Evolutionary conservation across 1,140 invertebrate genomes (phyloP), one percentile per base, ranked within the genome.

Genomic region (Papilio dardanus): DNA sequence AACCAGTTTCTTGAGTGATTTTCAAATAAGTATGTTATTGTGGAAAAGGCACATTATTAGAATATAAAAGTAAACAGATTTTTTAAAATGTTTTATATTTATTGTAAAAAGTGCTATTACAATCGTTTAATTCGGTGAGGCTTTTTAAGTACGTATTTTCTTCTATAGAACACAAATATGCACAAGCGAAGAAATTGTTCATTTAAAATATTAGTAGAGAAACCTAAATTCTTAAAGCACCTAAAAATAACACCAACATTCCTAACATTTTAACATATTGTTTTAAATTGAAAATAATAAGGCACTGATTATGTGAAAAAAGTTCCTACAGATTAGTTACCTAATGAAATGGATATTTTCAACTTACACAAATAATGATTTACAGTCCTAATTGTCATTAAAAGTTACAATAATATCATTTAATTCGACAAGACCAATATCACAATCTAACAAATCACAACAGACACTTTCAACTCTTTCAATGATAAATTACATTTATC

Each of bases 371-470:
- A 40, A 37, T 69, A 69, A 40, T 69, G 33, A 69, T 37, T 24
- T 40, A 69, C 21, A 42, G 67, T 69, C 31, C 67, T 69, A 69
- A 69, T 69, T 69, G 67, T 69, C 67, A 69, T 69, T 24, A 42
- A 33, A 10, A 14, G 35, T 69, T 69, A 46, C 42, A 46, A 46
- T 46, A 68, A 68, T 69, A 69, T 69, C 67, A 40, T 69, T 69
- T 40, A 69, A 69, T 42, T 69, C 31, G 67, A 69, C 67, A 69
- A 69, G 67, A 69, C 67, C 67, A 69, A 69, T 69, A 69, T 69
- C 67, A 69, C 67, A 69, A 69, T 69, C 67, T 37, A 69, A 69
- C 31, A 69, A 68, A 68, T 69, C 67, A 69, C 67, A 69, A 69
- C 67, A 37, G 35, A 35, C 10, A 69, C 21, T 40, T 69, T n/a